A percentile compares a stretch with the other conserved stretches of the same genome.
Evolutionary conservation across 1,140 invertebrate genomes (phyloP).

Genomic region (Drosophila serrata): DNA sequence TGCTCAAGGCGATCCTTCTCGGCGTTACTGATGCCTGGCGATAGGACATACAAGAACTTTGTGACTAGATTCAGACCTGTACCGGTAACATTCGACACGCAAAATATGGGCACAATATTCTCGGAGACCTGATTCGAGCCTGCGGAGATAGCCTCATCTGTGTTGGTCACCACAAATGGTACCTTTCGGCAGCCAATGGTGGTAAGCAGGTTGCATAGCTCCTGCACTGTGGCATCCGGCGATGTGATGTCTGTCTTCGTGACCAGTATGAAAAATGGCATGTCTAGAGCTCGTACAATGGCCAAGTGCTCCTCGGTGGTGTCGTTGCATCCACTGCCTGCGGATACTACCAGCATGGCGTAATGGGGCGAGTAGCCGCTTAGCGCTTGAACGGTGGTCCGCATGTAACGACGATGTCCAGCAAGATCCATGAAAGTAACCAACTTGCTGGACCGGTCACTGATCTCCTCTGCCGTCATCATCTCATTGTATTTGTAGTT

Average conservation of each 20-base stretch:
- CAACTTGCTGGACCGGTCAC: constrained; percentile 94
- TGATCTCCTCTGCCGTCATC: constrained; percentile 97
- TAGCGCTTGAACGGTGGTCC: constrained; percentile 97
- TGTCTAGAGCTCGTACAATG: constrained; percentile 92
- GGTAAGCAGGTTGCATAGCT: constrained; percentile 89
- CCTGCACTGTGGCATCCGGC: constrained; percentile 87
- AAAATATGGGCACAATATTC: constrained; percentile 94
- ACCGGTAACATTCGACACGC: constrained; percentile 97
- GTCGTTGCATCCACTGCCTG: constrained; percentile 87
- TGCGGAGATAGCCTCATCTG: constrained; percentile 91
- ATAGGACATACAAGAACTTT: constrained; percentile 91
- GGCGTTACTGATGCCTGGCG: constrained; percentile 89
- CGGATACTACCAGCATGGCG: constrained; percentile 94
- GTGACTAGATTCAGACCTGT: constrained; percentile 92
- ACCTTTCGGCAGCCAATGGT: constrained; percentile 89
- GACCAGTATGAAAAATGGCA: constrained; percentile 95
- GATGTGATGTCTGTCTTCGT: constrained; percentile 95
- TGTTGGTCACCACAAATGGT: constrained; percentile 89
- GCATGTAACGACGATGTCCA: constrained; percentile 97
- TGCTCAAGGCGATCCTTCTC: constrained; percentile 91
- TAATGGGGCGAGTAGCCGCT: constrained; percentile 98
- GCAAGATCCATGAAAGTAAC: constrained; percentile 98
- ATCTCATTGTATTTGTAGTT: constrained; percentile 95
- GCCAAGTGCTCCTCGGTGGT: constrained; percentile 94
- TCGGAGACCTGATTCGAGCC: constrained; percentile 88